Evolutionary conservation across 2,797 vertebrate species (phyloP), one percentile per base, ranked within the genome.

Genomic region (Tangara arthus): DNA sequence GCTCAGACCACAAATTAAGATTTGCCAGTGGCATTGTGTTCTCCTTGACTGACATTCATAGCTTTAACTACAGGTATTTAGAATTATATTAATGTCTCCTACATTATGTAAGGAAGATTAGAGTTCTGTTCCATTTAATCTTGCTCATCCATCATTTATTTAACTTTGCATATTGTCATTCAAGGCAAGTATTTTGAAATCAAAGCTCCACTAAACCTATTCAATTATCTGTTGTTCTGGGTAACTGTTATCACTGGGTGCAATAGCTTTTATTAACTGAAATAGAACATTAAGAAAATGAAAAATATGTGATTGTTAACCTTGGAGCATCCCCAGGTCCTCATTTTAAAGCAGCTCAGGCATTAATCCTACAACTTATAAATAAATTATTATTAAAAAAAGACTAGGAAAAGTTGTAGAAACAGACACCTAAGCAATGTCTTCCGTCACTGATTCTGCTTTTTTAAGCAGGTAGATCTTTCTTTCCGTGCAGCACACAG

Each of bases 121-220:
- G 83, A 85, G 42, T 78, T 93, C 77, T 88, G 34, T 94, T 96
- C 82, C 34, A 63, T 94, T 97, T 94, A 93, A 95, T 94, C 92
- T 87, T 70, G 59, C 41, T 79, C 95, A 80, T 83, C 59, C 88
- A 94, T 84, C 87, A 69, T 75, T 94, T 93, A 37, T 95, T 97
- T 96, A 80, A 83, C 93, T 96, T 91, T 72, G 69, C 34, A n/a
- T 57, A 90, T 63, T 83, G 87, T 77, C 81, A 94, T 91, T 94
- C 75, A 93, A 95, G 95, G 81, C 53, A 94, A 90, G 57, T 86
- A 28, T 91, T 94, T 94, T 80, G 93, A 95, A 95, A 95, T 79
- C 26, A 89, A 95, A 89, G 65, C 70, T 90, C 87, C 85, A 91
- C 94, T 94, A 96, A 96, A 86, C 27, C 66, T 80, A 82, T 93